Base-by-base conservation (phyloP, 2,888 invertebrate species). In the Cosmorhoe ocellata region DNA sequence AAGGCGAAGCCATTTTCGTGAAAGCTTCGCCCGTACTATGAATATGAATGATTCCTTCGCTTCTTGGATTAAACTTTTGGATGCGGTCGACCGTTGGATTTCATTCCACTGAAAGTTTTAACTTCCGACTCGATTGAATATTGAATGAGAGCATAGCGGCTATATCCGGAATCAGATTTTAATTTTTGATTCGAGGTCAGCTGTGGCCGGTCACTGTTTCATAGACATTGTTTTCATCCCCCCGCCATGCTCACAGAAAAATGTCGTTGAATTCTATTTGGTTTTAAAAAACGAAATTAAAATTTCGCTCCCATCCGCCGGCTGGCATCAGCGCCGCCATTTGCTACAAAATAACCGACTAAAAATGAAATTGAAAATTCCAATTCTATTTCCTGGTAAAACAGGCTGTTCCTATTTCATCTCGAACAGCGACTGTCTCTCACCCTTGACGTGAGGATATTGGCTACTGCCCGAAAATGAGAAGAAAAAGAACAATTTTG, bases 401-500 rank as follows among this genome's bases (percentile, higher is more conserved):
- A 85, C 79, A 84, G 79, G 70, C 79, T 74, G 75, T 79, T 79
- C 76, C 81, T 79, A 83, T 85, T 84, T 74, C 78, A 79, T 81
- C 83, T 71, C 63, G 66, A 42, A 50, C n/a, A 50, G 69, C 76
- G 74, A 68, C 76, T 71, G 82, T 76, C 83, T 82, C 79, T 77
- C 78, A 49, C 73, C 70, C 78, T 71, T 84, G 86, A 88, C 88
- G 79, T 72, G 75, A 66, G 81, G 82, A 86, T 87, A 84, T 86
- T 84, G 87, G 77, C 64, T 81, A 79, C 73, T 71, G 75, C 73
- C 79, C 80, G 73, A 84, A 85, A 89, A 89, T 87, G 80, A 85
- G 80, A 84, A 80, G 80, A 73, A 88, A 88, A 89, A 89, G 87
- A 85, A 88, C 85, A 76, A 71, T 82, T 84, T 81, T 85, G 89